Evolutionary conservation across 2,888 invertebrate species (phyloP), one percentile per base, ranked within the genome.

Genomic region (Mesochorus sp.): DNA sequence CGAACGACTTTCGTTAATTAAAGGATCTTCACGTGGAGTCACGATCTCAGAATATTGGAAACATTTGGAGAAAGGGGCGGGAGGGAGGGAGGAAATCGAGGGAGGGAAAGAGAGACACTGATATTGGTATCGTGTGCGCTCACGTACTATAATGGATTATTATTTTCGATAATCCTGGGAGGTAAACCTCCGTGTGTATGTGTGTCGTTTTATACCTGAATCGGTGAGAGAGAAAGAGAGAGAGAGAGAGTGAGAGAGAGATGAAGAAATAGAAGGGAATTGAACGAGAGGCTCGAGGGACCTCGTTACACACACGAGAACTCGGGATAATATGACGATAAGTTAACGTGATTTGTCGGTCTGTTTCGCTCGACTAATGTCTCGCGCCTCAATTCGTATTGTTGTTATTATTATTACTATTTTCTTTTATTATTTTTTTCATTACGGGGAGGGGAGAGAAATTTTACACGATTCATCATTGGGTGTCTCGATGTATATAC

Each of bases 1-100:
- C 83, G 81, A 87, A 87, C 82, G 88, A 88, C 86, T 86, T 88
- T 84, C 85, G 86, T 87, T 88, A 86, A 81, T 73, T 70, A 78
- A 80, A 80, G 75, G 64, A 61, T 71, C 64, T 51, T 12, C 26
- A 49, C 17, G 8, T 14, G 44, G 53, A 26, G 66, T 57, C 66
- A 55, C 73, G 59, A 64, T 73, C 75, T 73, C 42, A 64, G 75
- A 72, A 78, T 75, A 75, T 75, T 80, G 70, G 72, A 62, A 39
- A 70, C 28, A 49, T 70, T 47, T 26, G 24, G 47, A 62, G 66
- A 57, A 47, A 59, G 67, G 42, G 37, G 71, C n/a, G n/a, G n/a
- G n/a, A n/a, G n/a, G n/a, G n/a, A n/a, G n/a, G n/a, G n/a, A n/a
- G n/a, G n/a, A n/a, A n/a, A n/a, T n/a, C n/a, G n/a, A n/a, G n/a